A percentile compares a stretch with the other conserved stretches of the same genome.
Evolutionary conservation across 2,113 vertebrate genomes (phyloP).

Genomic region (Crocuta crocuta): DNA sequence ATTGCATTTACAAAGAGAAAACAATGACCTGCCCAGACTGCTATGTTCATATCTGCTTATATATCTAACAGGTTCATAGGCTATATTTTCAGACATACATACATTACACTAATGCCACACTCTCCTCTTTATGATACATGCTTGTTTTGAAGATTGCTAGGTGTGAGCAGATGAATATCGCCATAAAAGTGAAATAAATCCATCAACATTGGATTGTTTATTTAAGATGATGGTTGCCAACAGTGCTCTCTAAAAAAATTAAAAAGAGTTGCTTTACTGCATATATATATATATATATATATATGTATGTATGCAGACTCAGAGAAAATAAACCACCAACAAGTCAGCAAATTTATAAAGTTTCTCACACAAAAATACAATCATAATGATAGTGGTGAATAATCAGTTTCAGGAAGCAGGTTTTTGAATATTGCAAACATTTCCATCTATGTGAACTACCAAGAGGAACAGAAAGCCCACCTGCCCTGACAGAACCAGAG

Average conservation of each 20-base stretch:
- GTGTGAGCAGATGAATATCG: neutral
- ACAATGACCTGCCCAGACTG: neutral
- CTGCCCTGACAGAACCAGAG: neutral
- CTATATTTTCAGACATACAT: neutral
- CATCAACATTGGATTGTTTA: neutral
- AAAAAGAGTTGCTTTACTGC: neutral
- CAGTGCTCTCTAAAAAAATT: neutral
- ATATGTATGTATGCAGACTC: neutral
- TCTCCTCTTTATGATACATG: neutral
- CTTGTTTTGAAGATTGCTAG: neutral
- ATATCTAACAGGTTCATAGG: neutral
- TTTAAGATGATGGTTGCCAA: neutral
- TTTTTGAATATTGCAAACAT: neutral
- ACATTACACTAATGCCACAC: neutral
- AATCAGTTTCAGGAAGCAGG: neutral
- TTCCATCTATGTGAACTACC: neutral
- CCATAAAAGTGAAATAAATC: neutral
- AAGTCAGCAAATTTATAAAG: neutral
- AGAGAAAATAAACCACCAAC: neutral
- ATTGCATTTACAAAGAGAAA: neutral
- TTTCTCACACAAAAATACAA: neutral
- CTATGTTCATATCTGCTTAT: neutral
- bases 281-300: neutral
- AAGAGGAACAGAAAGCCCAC: neutral
- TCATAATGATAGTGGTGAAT: neutral